Evolutionary conservation across 2,797 vertebrate genomes (phyloP).

Genomic region (Chromis chromis): DNA sequence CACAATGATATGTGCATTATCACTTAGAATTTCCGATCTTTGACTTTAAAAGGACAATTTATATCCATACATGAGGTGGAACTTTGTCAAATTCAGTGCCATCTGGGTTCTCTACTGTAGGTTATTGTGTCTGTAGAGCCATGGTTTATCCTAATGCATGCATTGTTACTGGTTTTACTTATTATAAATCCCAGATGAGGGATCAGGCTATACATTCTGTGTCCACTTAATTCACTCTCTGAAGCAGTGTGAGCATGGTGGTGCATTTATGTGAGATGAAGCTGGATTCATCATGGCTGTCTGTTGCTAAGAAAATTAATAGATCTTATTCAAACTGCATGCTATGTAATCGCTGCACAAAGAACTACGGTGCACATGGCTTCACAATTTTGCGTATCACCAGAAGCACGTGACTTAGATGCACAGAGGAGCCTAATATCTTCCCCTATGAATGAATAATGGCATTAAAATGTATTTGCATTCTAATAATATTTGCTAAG

Average conservation of each 20-base stretch:
- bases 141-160: background rate
- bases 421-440: background rate
- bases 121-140: background rate
- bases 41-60: background rate
- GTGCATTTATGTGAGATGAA: background rate
- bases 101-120: background rate
- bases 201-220: background rate
- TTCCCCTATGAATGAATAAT: constrained; percentile 2
- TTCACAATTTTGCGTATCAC: constrained; percentile 7
- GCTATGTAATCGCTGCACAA: background rate
- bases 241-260: background rate
- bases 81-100: constrained; percentile 10
- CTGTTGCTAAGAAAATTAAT: background rate
- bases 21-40: background rate
- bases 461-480: background rate
- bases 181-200: background rate
- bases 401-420: background rate
- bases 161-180: constrained; percentile 4
- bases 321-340: background rate
- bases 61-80: background rate
- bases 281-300: constrained; percentile 1
- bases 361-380: background rate
- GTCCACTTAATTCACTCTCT: constrained; percentile 2
- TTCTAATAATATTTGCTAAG: background rate
- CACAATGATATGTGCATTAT: background rate